Percentiles rank a stretch among this genome's conserved stretches.
phyloP scores from a whole-genome alignment of 1,140 invertebrate species.

The Drosophila tsacasi region DNA sequence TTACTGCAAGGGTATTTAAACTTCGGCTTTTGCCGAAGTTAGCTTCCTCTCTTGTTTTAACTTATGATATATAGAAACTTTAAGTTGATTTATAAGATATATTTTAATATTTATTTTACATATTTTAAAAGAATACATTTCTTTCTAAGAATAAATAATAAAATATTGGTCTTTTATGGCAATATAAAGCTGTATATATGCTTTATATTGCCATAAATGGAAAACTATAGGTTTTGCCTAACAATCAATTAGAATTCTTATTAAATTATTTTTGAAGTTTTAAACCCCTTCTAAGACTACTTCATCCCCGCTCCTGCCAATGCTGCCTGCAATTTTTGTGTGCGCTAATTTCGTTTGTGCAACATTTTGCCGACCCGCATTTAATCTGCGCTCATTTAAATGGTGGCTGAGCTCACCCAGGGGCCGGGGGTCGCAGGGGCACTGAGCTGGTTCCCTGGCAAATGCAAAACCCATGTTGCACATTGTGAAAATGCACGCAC shows the following conservation, averaged over 20 bases:
- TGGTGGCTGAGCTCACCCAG: constrained; percentile 34
- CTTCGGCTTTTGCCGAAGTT: no score
- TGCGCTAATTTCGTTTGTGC: constrained; percentile 69
- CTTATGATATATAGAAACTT: not conserved
- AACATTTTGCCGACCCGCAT: constrained; percentile 73
- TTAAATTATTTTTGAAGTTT: not conserved
- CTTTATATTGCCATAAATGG: no score
- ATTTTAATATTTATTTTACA: no score
- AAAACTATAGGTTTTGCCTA: no score
- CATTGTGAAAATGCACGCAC: constrained; percentile 68
- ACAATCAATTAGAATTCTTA: not conserved
- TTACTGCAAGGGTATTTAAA: no score
- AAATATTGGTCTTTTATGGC: no score
- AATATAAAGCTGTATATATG: no score
- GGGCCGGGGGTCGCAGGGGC: not conserved
- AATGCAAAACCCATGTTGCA: constrained; percentile 76
- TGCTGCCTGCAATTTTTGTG: constrained; percentile 19
- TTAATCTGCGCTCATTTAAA: constrained; percentile 79
- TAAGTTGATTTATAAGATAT: not conserved
- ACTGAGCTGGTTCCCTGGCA: constrained; percentile 35
- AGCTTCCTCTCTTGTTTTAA: no score
- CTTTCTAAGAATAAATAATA: no score
- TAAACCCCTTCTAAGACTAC: not conserved
- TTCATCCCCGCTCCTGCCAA: not conserved
- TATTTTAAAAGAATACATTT: no score